phyloP scores from a whole-genome alignment of 92 coral and sea anemone genomes.

The Paragorgia papillata region DNA sequence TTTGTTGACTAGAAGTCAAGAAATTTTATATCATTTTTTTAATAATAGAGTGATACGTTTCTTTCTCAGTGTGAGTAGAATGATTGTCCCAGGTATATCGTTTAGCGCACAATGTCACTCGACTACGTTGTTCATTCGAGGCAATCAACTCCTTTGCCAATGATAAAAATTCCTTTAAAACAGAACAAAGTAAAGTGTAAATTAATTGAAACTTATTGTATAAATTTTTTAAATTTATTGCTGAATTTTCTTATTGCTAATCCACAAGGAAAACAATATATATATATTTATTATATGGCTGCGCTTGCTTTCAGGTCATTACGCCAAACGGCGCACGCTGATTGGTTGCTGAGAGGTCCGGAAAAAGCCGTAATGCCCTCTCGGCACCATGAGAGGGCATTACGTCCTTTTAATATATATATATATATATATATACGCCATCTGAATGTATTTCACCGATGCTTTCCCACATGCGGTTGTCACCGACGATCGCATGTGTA shows the following conservation, averaged over 20 bases:
- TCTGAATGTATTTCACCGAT: no score
- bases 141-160: conserved; percentile 75
- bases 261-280: no score
- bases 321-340: not conserved
- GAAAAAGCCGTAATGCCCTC: no score
- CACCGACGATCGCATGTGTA: no score
- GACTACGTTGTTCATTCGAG: conserved; percentile 52
- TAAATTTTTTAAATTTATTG: not conserved
- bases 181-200: not conserved
- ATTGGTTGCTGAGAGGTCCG: not conserved
- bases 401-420: no score
- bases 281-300: no score
- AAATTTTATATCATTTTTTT: conserved; percentile 40
- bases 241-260: not conserved
- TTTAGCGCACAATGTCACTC: conserved; percentile 64
- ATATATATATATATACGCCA: no score
- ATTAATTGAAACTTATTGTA: not conserved
- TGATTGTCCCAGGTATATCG: conserved; percentile 63
- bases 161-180: conserved; percentile 67
- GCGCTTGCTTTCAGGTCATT: no score
- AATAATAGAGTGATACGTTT: conserved; percentile 69
- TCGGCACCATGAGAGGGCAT: no score
- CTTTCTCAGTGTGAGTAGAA: conserved; percentile 59
- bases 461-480: no score
- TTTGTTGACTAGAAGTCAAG: no score